Percentiles rank a stretch among this genome's conserved stretches.
Conservation (phyloP, 2,888 invertebrate genomes). For the Andrena praecox region DNA sequence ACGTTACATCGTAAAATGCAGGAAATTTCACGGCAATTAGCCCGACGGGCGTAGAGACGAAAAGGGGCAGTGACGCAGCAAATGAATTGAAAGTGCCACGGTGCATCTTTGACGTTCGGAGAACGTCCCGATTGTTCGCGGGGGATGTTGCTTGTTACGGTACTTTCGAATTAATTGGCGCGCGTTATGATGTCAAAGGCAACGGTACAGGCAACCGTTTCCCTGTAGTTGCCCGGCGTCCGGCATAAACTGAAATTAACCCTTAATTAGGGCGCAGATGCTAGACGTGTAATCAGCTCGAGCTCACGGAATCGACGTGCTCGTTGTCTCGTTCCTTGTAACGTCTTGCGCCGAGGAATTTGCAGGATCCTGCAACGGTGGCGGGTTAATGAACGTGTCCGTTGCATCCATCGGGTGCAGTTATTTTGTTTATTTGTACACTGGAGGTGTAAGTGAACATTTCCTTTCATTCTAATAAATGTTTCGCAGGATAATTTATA, state of each 20-base stretch:
- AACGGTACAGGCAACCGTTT: not conserved
- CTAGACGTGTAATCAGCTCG: not conserved
- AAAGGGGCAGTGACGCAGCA: conserved; percentile 24
- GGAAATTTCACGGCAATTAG: conserved; percentile 63
- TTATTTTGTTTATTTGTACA: too few species aligned
- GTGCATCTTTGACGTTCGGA: not conserved
- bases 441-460: too few species aligned
- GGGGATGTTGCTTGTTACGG: not conserved
- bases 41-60: conserved; percentile 16
- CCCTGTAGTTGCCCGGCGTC: not conserved
- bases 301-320: conserved; percentile 2
- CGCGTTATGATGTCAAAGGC: conserved; percentile 3
- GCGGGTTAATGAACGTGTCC: too few species aligned
- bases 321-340: not conserved
- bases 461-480: too few species aligned
- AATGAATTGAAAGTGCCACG: conserved; percentile 30
- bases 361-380: not conserved
- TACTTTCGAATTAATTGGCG: conserved; percentile 1
- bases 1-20: conserved; percentile 40
- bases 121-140: conserved; percentile 8
- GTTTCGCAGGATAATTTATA: too few species aligned
- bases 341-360: not conserved
- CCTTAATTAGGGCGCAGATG: not conserved
- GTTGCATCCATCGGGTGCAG: too few species aligned
- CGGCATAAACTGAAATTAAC: conserved; percentile 21